A percentile compares a stretch with the other conserved stretches of the same genome.
Conservation (phyloP, 2,113 vertebrate genomes). For the Eurystomus gularis region DNA sequence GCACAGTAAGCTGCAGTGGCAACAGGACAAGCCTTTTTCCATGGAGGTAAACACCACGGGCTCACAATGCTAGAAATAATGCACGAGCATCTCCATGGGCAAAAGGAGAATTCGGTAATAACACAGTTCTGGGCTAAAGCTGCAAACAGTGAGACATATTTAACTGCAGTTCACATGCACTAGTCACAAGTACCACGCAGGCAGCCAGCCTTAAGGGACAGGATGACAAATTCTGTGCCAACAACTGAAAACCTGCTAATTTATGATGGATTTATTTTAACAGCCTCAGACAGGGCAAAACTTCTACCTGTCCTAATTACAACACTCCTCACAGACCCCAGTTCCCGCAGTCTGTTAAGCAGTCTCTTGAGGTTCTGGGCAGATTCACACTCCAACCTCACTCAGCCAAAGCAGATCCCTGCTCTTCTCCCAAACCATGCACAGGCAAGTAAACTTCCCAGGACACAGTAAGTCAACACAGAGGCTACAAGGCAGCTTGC, state of each 20-base stretch:
- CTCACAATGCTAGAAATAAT: neutral
- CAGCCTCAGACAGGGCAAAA: neutral
- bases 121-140: neutral
- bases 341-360: neutral
- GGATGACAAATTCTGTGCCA: neutral
- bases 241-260: neutral
- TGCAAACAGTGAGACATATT: neutral
- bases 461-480: neutral
- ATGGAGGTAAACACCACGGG: accelerated
- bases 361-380: neutral
- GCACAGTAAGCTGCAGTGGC: neutral
- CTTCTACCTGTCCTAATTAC: neutral
- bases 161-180: neutral
- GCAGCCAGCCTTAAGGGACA: neutral
- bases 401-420: neutral
- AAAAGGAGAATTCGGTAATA: neutral
- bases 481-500: neutral
- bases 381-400: neutral
- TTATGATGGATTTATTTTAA: neutral
- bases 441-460: neutral
- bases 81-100: neutral
- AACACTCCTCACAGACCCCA: neutral
- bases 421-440: neutral
- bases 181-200: neutral
- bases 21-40: neutral